Evolutionary conservation across 2,113 vertebrate species (phyloP).

Genomic region (Phoxinus phoxinus): DNA sequence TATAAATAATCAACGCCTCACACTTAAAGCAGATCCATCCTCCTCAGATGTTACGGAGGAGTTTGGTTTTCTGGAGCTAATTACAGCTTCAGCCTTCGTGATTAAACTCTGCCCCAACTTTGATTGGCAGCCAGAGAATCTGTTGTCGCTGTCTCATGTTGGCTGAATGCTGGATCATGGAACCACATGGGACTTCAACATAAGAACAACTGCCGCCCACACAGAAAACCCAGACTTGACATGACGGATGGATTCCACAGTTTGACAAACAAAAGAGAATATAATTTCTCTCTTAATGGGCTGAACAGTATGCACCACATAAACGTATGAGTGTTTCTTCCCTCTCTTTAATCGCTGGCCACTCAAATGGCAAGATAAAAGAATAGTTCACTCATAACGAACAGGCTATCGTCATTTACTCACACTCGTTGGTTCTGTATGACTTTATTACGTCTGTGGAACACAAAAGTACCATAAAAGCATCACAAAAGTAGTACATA

Average conservation of each 20-base stretch:
- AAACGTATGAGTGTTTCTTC: conserved; percentile 27
- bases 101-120: conserved; percentile 32
- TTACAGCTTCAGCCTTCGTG: conserved; percentile 30
- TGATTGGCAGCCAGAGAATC: conserved; percentile 33
- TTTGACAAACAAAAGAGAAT: conserved; percentile 48
- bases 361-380: not conserved
- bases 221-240: conserved; percentile 20
- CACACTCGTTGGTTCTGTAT: not conserved
- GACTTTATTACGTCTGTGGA: not conserved
- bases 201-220: conserved; percentile 38
- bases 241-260: conserved; percentile 17
- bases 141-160: conserved; percentile 6
- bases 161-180: conserved; percentile 18
- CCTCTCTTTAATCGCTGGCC: not conserved
- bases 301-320: conserved; percentile 22
- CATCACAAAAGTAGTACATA: not conserved
- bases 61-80: conserved; percentile 33
- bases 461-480: not conserved
- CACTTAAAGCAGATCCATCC: conserved; percentile 26
- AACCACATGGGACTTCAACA: conserved; percentile 6
- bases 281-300: conserved; percentile 35
- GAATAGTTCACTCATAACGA: conserved; percentile 2
- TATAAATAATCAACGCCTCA: conserved; percentile 43
- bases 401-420: not conserved
- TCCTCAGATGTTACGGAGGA: conserved; percentile 25